Percentiles rank a stretch among this genome's conserved stretches.
Conservation (phyloP, 2,113 vertebrate species). For the Quiscalus mexicanus region DNA sequence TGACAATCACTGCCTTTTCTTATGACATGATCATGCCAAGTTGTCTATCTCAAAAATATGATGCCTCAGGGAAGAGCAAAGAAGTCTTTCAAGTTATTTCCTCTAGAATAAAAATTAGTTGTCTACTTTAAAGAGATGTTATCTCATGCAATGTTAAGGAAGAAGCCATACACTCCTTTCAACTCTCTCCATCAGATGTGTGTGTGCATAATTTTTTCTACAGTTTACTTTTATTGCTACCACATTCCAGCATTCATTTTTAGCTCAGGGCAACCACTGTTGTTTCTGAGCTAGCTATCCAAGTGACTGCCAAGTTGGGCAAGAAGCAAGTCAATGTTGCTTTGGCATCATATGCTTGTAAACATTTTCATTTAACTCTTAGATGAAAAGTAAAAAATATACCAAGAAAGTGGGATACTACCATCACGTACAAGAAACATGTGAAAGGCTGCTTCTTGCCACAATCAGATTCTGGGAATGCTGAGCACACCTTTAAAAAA, state of each 20-base stretch:
- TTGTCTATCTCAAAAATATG: constrained; percentile 35
- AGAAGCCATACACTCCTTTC: constrained; percentile 5
- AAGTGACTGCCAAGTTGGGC: constrained; percentile 45
- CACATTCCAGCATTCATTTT: constrained; percentile 43
- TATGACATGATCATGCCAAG: constrained; percentile 37
- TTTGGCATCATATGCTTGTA: constrained; percentile 42
- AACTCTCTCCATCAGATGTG: constrained; percentile 22
- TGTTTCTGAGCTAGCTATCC: constrained; percentile 42
- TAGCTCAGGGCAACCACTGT: constrained; percentile 62
- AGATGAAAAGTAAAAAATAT: not conserved
- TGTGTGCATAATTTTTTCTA: constrained; percentile 44
- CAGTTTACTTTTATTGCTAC: constrained; percentile 62
- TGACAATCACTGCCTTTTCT: constrained; percentile 45
- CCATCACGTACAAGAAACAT: not conserved
- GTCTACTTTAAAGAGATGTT: constrained; percentile 48
- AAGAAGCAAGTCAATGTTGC: constrained; percentile 46
- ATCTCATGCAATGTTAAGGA: not conserved
- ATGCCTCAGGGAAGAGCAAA: constrained; percentile 48
- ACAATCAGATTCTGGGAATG: not conserved
- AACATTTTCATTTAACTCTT: constrained; percentile 56
- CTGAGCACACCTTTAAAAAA: not conserved
- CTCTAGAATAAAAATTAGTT: constrained; percentile 56
- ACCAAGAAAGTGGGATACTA: not conserved
- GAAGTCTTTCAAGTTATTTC: constrained; percentile 38
- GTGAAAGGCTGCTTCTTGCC: not conserved